A percentile compares a stretch with the other conserved stretches of the same genome.
Evolutionary conservation across 2,113 vertebrate genomes (phyloP).

Genomic region (Alectura lathami): DNA sequence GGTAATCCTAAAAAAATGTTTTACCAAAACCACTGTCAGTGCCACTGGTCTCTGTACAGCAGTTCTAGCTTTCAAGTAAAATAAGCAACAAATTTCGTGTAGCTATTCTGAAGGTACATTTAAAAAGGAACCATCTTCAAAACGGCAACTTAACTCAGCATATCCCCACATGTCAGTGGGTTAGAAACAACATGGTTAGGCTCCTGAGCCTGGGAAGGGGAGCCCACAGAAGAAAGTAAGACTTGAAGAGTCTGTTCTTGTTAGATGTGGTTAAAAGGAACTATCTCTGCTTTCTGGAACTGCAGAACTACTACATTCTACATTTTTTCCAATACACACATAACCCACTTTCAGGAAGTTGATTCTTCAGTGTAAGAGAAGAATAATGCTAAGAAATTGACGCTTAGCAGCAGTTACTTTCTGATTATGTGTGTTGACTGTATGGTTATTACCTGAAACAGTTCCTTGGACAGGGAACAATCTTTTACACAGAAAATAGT

Average conservation of each 20-base stretch:
- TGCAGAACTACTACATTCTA: background rate
- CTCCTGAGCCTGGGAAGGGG: accelerated
- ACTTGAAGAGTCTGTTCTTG: background rate
- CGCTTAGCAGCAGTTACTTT: background rate
- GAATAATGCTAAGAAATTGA: background rate
- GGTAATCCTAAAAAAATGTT: background rate
- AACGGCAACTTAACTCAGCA: accelerated
- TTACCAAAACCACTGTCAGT: accelerated
- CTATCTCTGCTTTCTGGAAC: background rate
- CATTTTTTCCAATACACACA: background rate
- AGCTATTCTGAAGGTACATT: background rate
- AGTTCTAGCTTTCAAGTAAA: background rate
- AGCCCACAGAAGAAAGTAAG: background rate
- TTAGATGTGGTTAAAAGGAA: background rate
- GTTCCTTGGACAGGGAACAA: background rate
- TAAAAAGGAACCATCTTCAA: background rate
- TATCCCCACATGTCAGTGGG: accelerated
- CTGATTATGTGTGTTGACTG: background rate
- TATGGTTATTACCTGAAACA: background rate
- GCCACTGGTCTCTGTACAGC: background rate
- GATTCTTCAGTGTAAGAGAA: background rate
- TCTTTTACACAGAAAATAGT: background rate
- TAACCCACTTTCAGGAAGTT: accelerated
- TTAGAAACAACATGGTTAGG: background rate
- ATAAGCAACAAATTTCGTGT: background rate